Conservation (phyloP, 2,113 vertebrate species). For the Psammodynastes pulverulentus region DNA sequence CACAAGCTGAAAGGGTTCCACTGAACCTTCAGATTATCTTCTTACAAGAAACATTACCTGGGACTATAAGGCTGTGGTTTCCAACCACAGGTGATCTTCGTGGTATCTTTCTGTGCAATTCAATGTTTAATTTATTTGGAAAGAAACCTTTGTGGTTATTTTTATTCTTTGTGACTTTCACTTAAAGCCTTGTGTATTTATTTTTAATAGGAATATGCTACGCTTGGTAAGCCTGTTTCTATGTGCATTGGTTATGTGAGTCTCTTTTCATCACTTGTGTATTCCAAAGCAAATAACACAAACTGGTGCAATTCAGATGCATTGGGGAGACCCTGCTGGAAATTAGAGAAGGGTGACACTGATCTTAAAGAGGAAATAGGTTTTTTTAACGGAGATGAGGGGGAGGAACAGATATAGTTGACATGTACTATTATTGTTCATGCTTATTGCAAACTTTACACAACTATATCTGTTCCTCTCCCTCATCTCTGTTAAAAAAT, state of each 20-base stretch:
- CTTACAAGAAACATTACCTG: background rate
- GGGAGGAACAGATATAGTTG: background rate
- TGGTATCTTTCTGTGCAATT: constrained; percentile 49
- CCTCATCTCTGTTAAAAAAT: too few species aligned
- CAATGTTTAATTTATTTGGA: constrained; percentile 68
- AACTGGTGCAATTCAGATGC: background rate
- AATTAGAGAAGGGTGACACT: constrained; percentile 23
- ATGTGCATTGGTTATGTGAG: background rate
- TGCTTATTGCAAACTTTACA: background rate
- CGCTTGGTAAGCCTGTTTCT: constrained; percentile 36
- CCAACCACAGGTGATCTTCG: constrained; percentile 44
- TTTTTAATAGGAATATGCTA: constrained; percentile 59
- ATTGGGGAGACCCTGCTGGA: background rate
- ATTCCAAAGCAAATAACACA: background rate
- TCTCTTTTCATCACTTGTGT: background rate
- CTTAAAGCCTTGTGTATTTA: constrained; percentile 53
- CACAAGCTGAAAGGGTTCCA: background rate
- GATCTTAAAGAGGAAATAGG: background rate
- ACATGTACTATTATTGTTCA: background rate
- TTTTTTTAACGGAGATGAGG: background rate
- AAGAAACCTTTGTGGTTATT: constrained; percentile 52
- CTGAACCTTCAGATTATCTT: background rate
- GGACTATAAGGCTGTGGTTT: constrained; percentile 33
- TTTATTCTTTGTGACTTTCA: constrained; percentile 42
- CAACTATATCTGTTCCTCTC: background rate